These are phyloP conservation scores for Nannobrachium achirus DNA, from an alignment of 2,113 vertebrate species.

Conservation along the genomic window DNA sequence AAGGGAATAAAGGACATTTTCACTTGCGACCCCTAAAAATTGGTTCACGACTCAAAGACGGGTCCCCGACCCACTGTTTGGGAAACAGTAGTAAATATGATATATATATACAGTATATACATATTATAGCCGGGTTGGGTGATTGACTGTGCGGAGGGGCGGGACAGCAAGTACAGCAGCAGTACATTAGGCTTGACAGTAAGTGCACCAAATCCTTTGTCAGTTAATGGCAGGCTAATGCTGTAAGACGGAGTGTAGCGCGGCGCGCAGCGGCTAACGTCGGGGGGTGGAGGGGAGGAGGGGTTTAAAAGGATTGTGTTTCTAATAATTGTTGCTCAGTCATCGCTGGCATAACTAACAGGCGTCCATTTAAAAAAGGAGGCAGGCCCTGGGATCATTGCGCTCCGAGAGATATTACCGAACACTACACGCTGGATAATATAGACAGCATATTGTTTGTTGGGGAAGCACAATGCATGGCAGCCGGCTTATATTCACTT, in stretches of 20 bases:
- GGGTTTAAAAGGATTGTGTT: conserved; percentile 67
- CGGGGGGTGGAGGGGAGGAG: conserved; percentile 24
- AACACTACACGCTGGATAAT: conserved; percentile 15
- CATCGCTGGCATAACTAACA: conserved; percentile 20
- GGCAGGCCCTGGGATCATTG: conserved; percentile 11
- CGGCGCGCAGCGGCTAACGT: background rate
- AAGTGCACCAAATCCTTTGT: conserved; percentile 63
- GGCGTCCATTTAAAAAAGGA: conserved; percentile 20
- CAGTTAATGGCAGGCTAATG: conserved; percentile 70
- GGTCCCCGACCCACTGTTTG: too few relatives aligned
- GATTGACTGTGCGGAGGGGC: conserved; percentile 48
- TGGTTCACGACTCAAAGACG: too few relatives aligned
- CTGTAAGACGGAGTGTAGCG: conserved; percentile 33
- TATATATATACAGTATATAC: too few relatives aligned
- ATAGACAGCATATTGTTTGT: conserved; percentile 8
- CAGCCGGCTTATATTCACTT: background rate
- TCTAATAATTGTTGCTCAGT: conserved; percentile 60
- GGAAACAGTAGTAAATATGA: too few relatives aligned
- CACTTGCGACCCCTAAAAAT: too few relatives aligned
- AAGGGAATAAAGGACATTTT: too few relatives aligned
- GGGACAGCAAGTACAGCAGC: conserved; percentile 15
- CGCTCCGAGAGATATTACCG: background rate
- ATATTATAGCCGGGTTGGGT: conserved; percentile 32
- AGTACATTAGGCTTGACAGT: conserved; percentile 44
- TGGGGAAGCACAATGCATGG: background rate